Percentiles rank a stretch among this genome's conserved stretches.
Evolutionary conservation across 2,113 vertebrate genomes (phyloP).

Genomic region (Fukomys damarensis): DNA sequence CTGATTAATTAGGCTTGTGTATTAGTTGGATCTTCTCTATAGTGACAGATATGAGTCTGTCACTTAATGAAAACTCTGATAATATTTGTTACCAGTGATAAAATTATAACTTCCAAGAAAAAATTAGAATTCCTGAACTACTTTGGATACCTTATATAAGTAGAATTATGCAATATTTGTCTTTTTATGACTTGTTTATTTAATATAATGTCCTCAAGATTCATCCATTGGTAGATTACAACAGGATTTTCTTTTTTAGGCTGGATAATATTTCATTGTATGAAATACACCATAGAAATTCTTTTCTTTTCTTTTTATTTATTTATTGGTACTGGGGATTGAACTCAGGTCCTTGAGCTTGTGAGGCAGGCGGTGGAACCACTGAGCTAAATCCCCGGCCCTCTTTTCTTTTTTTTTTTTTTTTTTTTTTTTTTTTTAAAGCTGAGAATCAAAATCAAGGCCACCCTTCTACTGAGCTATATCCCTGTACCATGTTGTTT

Average conservation of each 20-base stretch:
- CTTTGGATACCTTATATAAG: background rate
- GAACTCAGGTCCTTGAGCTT: too few species aligned
- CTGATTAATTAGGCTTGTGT: background rate
- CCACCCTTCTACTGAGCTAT: background rate
- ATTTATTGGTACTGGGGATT: background rate
- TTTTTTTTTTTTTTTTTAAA: too few species aligned
- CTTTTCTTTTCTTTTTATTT: background rate
- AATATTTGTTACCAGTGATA: conserved; percentile 32
- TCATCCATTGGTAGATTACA: background rate
- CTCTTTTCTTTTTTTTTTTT: too few species aligned
- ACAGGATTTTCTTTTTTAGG: background rate
- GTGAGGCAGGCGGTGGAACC: too few species aligned
- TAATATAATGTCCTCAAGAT: background rate
- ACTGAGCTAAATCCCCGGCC: background rate
- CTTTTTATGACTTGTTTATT: conserved; percentile 25
- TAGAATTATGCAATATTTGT: background rate
- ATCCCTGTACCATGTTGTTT: background rate
- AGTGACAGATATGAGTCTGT: conserved; percentile 14
- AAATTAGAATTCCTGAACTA: conserved; percentile 26
- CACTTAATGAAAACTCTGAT: background rate
- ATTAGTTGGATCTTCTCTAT: conserved; percentile 46
- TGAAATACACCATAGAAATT: background rate
- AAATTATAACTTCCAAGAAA: conserved; percentile 58
- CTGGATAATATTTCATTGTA: background rate
- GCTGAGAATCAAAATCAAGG: too few species aligned